phyloP scores from a whole-genome alignment of 2,113 vertebrate species.

The Grammatotria lemairii region DNA sequence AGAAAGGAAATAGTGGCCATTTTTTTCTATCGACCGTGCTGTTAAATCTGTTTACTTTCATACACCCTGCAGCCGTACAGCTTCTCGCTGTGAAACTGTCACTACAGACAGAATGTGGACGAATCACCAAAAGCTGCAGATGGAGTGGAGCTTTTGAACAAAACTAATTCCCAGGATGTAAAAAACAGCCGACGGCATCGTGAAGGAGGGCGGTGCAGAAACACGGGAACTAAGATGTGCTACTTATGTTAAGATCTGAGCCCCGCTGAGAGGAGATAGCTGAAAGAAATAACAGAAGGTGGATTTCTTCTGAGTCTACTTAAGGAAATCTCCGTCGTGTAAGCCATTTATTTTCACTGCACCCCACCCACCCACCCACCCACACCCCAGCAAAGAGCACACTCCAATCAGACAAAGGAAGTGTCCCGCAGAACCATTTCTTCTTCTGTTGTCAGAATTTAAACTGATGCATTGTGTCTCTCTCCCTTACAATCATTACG shows the following conservation, averaged over 20 bases:
- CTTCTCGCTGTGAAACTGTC: background rate
- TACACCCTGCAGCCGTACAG: rapidly evolving
- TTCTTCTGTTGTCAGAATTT: background rate
- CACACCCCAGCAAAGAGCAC: background rate
- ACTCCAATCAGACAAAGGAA: background rate
- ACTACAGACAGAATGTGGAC: background rate
- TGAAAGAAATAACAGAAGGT: slow-evolving; percentile 23
- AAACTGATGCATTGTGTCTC: rapidly evolving
- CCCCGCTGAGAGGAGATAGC: background rate
- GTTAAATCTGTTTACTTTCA: rapidly evolving
- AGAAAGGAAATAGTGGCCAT: background rate
- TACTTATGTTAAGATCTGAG: background rate
- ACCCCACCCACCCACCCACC: background rate
- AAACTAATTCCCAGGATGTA: background rate
- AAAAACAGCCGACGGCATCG: background rate
- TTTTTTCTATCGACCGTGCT: background rate
- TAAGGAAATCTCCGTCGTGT: slow-evolving; percentile 6
- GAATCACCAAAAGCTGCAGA: background rate
- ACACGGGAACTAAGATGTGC: background rate
- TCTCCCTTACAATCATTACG: background rate
- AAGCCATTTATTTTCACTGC: slow-evolving; percentile 24
- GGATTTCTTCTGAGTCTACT: slow-evolving; percentile 26
- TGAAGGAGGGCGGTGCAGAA: background rate
- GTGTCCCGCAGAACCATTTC: too few relatives aligned
- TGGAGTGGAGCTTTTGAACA: background rate